Evolutionary conservation across 2,888 invertebrate species (phyloP), one percentile per base, ranked within the genome.

Genomic region (Dastarcus helophoroides): DNA sequence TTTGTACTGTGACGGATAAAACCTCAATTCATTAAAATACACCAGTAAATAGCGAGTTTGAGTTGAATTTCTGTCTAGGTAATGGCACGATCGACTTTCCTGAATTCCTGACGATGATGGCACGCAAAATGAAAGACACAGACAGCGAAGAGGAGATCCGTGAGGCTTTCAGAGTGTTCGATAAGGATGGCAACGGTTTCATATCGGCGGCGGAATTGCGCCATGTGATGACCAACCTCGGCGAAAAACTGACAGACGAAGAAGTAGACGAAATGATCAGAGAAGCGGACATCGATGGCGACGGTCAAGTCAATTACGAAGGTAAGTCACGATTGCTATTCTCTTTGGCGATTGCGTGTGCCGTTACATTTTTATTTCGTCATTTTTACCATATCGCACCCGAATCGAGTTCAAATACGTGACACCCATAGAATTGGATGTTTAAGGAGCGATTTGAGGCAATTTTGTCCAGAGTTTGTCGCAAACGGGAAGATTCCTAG

Each of bases 61-160:
- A n/a, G n/a, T n/a, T n/a, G n/a, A n/a, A n/a, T n/a, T n/a, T n/a
- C n/a, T n/a, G n/a, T n/a, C n/a, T 63, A 95, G 95, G 94, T 59
- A 97, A 97, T 68, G 97, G 97, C 60, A 97, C 95, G 64, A 97
- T 98, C 69, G 97, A 98, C 73, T 98, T 98, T 70, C 95, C 95
- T 53, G 97, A 98, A 71, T 98, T 98, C 76, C 78, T 98, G 58
- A 95, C 95, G 63, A 97, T 98, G 95, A 98, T 98, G 97, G 97
- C 97, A 58, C 81, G 95, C 61, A 98, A 97, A 78, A 95, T 97
- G 93, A 95, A 97, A 69, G 95, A 97, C 72, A 95, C 95, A 47
- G 97, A 98, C 71, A 88, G 91, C 64, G 94, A 94, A 76, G 94
- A 95, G 67, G 95, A 97, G 70, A 94, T 97, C 66, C 82, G 94